These are phyloP conservation scores for Aphelenchoides bicaudatus DNA, from an alignment of 2,888 invertebrate species.

Conservation along the genomic window DNA sequence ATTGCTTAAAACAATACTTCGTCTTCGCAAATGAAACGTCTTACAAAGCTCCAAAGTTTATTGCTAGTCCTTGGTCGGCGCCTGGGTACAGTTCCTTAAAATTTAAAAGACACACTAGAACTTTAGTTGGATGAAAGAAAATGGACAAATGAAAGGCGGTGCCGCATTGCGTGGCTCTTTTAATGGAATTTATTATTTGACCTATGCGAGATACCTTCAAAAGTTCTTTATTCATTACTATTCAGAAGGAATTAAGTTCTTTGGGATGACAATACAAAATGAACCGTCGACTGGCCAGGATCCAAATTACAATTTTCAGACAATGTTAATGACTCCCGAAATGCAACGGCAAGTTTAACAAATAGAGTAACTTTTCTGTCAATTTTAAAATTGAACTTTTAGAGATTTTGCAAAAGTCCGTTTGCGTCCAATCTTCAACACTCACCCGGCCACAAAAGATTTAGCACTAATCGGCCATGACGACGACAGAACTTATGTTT, in stretches of 20 bases:
- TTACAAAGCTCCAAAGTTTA: not conserved
- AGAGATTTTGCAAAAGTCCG: constrained; percentile 21
- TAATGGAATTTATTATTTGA: constrained; percentile 10
- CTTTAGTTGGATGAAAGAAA: constrained; percentile 17
- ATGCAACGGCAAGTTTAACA: constrained; percentile 29
- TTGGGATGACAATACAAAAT: constrained; percentile 71
- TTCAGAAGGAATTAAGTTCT: constrained; percentile 65
- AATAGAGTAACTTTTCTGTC: not conserved
- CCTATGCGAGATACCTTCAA: constrained; percentile 3
- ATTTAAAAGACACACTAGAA: not conserved
- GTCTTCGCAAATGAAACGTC: not conserved
- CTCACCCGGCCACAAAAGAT: constrained; percentile 20
- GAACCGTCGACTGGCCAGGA: constrained; percentile 70
- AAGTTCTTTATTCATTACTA: constrained; percentile 1
- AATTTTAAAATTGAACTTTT: not conserved
- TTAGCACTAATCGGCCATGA: constrained; percentile 28
- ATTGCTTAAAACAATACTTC: not conserved
- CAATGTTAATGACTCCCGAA: constrained; percentile 67
- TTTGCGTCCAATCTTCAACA: constrained; percentile 24
- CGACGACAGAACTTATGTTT: constrained; percentile 4
- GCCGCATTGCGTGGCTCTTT: not conserved
- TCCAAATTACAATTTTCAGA: constrained; percentile 68
- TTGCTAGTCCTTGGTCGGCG: not conserved
- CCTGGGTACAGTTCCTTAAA: not conserved
- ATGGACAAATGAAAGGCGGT: constrained; percentile 1